A percentile compares a stretch with the other conserved stretches of the same genome.
Evolutionary conservation across 2,888 invertebrate species (phyloP).

Genomic region (Acheta domesticus): DNA sequence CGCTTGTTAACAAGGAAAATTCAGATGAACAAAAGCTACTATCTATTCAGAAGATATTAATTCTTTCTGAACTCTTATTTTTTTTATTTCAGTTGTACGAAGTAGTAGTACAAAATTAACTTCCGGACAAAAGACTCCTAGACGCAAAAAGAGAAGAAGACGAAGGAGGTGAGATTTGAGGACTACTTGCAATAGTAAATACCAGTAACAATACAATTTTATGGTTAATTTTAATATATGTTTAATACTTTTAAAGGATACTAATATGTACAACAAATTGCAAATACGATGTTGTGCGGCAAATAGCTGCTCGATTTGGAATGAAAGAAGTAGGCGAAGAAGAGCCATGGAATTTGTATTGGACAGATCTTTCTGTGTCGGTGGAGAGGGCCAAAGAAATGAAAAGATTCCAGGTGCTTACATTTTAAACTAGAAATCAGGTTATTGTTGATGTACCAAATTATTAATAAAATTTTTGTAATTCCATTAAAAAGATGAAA

Average conservation of each 20-base stretch:
- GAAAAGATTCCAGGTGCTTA: constrained; percentile 68
- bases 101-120: not conserved
- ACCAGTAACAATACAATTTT: too few species aligned
- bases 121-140: not conserved
- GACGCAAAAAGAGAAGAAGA: not conserved
- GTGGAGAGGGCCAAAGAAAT: constrained; percentile 85
- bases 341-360: constrained; percentile 85
- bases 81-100: not conserved
- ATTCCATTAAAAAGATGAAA: not conserved
- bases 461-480: not conserved
- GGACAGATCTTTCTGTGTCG: constrained; percentile 85
- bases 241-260: constrained; percentile 32
- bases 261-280: constrained; percentile 67
- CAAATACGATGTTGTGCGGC: constrained; percentile 69
- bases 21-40: too few species aligned
- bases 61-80: not conserved
- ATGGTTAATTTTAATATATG: not conserved
- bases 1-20: too few species aligned
- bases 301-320: constrained; percentile 65
- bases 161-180: not conserved
- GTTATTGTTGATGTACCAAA: not conserved
- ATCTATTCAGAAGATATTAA: too few species aligned
- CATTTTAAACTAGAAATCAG: constrained; percentile 20
- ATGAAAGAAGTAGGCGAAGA: constrained; percentile 75
- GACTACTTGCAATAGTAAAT: not conserved